A percentile compares a stretch with the other conserved stretches of the same genome.
Conservation (phyloP, 2,113 vertebrate genomes). For the Progne subis region DNA sequence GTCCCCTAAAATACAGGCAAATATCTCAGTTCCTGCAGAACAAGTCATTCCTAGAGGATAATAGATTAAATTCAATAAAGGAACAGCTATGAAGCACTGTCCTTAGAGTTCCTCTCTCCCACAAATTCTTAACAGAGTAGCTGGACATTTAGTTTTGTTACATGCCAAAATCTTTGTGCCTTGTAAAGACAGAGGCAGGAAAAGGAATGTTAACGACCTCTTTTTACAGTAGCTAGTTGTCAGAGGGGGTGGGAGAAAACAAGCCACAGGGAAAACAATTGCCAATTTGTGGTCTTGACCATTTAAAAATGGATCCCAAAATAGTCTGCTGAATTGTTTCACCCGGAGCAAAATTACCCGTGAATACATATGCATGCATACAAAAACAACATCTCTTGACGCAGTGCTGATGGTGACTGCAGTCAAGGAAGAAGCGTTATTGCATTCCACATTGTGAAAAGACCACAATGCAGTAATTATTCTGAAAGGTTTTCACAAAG, state of each 20-base stretch:
- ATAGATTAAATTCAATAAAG: background rate
- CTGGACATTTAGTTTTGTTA: background rate
- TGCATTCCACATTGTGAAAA: slow-evolving; percentile 43
- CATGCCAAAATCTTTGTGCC: background rate
- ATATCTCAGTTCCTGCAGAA: background rate
- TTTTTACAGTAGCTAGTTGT: slow-evolving; percentile 31
- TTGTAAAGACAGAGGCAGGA: background rate
- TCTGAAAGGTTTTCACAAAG: slow-evolving; percentile 63
- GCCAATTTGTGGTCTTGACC: slow-evolving; percentile 53
- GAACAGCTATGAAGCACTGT: background rate
- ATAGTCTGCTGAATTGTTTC: slow-evolving; percentile 58
- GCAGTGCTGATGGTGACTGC: slow-evolving; percentile 53
- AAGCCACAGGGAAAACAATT: slow-evolving; percentile 38
- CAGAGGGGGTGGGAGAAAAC: slow-evolving; percentile 26
- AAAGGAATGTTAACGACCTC: background rate
- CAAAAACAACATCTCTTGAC: slow-evolving; percentile 57
- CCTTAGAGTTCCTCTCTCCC: background rate
- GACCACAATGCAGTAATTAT: slow-evolving; percentile 63
- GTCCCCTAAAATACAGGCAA: background rate
- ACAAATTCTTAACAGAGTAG: background rate
- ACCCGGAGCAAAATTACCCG: slow-evolving; percentile 47
- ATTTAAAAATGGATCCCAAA: slow-evolving; percentile 59
- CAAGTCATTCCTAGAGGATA: background rate
- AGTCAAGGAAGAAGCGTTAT: slow-evolving; percentile 56
- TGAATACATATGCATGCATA: slow-evolving; percentile 57